phyloP scores from a whole-genome alignment of 2,888 invertebrate species.

The Mactromeris polynyma region DNA sequence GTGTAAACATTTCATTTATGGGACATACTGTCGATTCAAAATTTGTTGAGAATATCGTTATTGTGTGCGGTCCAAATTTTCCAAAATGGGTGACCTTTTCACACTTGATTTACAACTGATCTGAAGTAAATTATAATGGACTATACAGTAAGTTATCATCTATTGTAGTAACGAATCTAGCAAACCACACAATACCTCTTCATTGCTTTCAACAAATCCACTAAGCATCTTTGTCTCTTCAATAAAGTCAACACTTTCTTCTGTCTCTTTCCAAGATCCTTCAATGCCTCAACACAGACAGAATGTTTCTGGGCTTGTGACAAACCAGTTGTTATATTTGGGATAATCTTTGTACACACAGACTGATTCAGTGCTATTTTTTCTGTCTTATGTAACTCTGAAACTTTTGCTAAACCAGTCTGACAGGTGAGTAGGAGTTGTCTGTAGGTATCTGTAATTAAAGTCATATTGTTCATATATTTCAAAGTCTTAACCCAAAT shows the following conservation, averaged over 20 bases:
- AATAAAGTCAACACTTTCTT: conserved; percentile 41
- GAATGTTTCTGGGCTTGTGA: background rate
- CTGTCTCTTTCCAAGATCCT: conserved; percentile 51
- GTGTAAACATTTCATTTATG: too few species aligned
- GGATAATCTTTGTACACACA: background rate
- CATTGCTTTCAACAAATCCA: conserved; percentile 42
- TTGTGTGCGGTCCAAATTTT: too few species aligned
- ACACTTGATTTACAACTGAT: too few species aligned
- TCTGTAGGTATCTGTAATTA: conserved; percentile 34
- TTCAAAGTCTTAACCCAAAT: too few species aligned
- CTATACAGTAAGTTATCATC: too few species aligned
- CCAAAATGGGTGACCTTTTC: too few species aligned
- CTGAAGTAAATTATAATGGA: too few species aligned
- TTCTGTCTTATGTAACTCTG: conserved; percentile 49
- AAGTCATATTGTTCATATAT: too few species aligned
- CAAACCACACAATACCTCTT: conserved; percentile 16
- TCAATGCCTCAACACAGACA: background rate
- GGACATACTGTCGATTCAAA: too few species aligned
- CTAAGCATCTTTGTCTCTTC: conserved; percentile 43
- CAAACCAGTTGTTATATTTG: background rate
- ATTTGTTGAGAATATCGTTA: too few species aligned
- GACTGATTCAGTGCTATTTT: conserved; percentile 16
- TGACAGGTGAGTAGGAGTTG: conserved; percentile 51
- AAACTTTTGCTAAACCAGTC: conserved; percentile 49
- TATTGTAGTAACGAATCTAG: too few species aligned